Base-by-base conservation (phyloP, 2,113 vertebrate species). In the Pachypanchax playfairii region DNA sequence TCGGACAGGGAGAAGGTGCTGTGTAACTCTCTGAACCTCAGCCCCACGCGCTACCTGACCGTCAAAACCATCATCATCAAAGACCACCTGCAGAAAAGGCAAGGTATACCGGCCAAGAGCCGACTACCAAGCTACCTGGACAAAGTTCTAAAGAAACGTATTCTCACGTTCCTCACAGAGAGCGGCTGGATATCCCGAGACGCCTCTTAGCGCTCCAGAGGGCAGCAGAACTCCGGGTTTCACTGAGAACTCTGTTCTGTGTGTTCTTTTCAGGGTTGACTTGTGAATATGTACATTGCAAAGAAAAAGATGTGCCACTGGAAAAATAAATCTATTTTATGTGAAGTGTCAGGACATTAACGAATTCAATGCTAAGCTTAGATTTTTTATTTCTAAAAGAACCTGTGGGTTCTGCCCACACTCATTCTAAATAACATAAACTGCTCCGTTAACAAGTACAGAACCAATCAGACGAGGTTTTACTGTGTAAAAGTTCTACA, bases 21-120 rank as follows among this genome's bases (percentile, higher is more conserved):
- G 29, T 99, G 97, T 73, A 94, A 92, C 89, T 98, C 95, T 1
- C 84, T 99, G 6, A 95, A 93, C 69, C 82, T 99, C 56, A 96
- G 93, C 72, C 97, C 97, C 0, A 94, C 94, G 0, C 96, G 97
- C 47, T 99, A 98, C 0, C 91, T 98, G 77, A 99, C 97, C 1
- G 96, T 95, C 49, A 99, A 99, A 88, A 98, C 97, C 21, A 97
- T 98, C 50, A 98, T 99, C 70, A 98, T 99, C 84, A 98, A 95
- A 47, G 97, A 99, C 75, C 95, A 99, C 82, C 90, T 99, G 28
- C 97, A 99, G 86, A 98, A 97, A 58, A 88, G 97, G 21, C 97
- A 98, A 47, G 97, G 97, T 6, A 93, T 98, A 52, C 97, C 96
- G 2, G 94, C 96, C 44, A 99, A 98, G 82, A 98, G 96, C 67